These are phyloP conservation scores for Aleiodes leptofemur DNA, from an alignment of 2,888 invertebrate species.

Conservation along the genomic window DNA sequence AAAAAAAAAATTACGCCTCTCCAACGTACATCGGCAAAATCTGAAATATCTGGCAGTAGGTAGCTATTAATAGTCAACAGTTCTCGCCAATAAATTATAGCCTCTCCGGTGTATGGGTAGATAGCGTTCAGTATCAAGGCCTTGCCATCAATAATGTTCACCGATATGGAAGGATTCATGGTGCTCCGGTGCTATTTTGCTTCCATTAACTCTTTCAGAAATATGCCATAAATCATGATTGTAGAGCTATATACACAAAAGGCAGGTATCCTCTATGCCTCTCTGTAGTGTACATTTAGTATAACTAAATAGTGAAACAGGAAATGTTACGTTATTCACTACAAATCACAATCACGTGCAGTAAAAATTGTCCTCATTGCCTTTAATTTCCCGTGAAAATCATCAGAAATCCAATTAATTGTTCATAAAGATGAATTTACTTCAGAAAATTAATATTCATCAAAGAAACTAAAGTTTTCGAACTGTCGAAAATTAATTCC, in stretches of 20 bases:
- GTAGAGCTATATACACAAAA: conserved; percentile 49
- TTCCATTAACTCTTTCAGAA: conserved; percentile 69
- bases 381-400: background rate
- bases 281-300: background rate
- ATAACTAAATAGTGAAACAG: conserved; percentile 2
- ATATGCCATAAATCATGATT: conserved; percentile 63
- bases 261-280: background rate
- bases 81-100: conserved; percentile 61
- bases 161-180: conserved; percentile 67
- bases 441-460: conserved; percentile 13
- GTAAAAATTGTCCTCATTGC: too few species aligned
- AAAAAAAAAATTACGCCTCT: background rate
- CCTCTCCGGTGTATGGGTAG: conserved; percentile 49
- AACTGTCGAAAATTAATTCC: too few species aligned
- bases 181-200: conserved; percentile 65
- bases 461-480: background rate
- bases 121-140: conserved; percentile 57
- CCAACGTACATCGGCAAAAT: conserved; percentile 14
- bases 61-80: conserved; percentile 54
- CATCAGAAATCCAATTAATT: conserved; percentile 4
- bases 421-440: conserved; percentile 7
- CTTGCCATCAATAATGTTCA: conserved; percentile 64
- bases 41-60: conserved; percentile 40
- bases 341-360: background rate
- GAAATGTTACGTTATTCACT: background rate